Conservation (phyloP, 2,113 vertebrate genomes). For the Melanerpes formicivorus region DNA sequence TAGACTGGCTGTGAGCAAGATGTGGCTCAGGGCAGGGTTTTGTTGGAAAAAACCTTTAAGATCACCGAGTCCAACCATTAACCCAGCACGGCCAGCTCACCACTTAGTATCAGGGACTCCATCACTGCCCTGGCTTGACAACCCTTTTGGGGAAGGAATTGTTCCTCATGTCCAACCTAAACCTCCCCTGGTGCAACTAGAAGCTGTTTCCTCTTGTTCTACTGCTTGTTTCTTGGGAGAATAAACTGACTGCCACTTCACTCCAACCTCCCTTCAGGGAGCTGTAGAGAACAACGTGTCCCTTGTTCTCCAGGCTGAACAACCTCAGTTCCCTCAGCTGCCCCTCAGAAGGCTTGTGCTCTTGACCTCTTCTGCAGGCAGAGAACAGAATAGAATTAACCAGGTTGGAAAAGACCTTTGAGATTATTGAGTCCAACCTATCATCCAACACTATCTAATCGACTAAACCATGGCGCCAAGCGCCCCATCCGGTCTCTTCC, state of each 20-base stretch:
- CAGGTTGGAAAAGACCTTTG: too few species aligned
- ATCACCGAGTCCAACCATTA: too few species aligned
- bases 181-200: neutral
- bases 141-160: too few species aligned
- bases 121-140: too few species aligned
- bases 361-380: neutral
- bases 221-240: neutral
- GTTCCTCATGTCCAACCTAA: neutral
- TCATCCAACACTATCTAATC: too few species aligned
- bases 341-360: neutral
- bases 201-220: neutral
- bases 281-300: neutral
- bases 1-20: conserved; percentile 82
- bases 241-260: neutral
- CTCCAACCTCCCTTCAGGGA: neutral
- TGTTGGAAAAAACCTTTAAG: too few species aligned
- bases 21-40: neutral
- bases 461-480: too few species aligned
- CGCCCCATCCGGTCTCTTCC: too few species aligned
- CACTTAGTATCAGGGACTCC: too few species aligned
- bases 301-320: neutral
- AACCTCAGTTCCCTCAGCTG: neutral
- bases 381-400: too few species aligned
- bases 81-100: too few species aligned
- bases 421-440: too few species aligned